Base-by-base conservation (phyloP, 1,140 invertebrate genomes). In the Camponotus vicinus region DNA sequence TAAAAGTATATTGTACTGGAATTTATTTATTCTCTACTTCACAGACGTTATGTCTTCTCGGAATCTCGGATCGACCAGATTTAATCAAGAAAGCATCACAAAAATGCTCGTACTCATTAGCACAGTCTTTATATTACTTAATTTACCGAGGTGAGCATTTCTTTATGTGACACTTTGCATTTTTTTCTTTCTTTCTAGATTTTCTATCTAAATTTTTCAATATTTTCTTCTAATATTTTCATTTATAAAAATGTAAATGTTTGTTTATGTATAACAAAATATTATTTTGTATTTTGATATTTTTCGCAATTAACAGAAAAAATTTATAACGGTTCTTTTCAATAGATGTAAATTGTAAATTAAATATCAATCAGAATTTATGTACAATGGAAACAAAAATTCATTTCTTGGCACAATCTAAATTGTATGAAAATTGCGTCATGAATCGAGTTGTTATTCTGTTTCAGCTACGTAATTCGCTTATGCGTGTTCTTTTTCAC, bases 31-130 rank as follows among this genome's bases (percentile, higher is more conserved):
- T 45, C 80, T 89, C 63, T 78, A 37, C 42, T 88, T 94, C 93
- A 0, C 92, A 96, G 95, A 95, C 82, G 88, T 95, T 18, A 91
- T 91, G 40, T 91, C 95, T 0, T 94, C 92, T 18, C 91, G 92
- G 42, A 96, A 94, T 87, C 89, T 94, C 15, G 93, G 94, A 3
- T 95, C 95, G 0, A 95, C 92, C n/a, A 94, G 95, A 71, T 78
- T 78, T 8, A 96, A 95, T 75, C 96, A 96, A 85, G 95, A 96
- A 66, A 96, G 92, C 80, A 96, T 96, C 34, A 96, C 96, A 0
- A 96, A 96, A 90, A 96, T 96, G 96, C 89, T 96, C 1, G 90
- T 96, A 4, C 92, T 96, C 2, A 96, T 96, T 37, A 96, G 96
- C 40, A 95, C 96, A 0, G 96, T 96, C 27, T 96, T 96, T 80